Percentiles rank a stretch among this genome's conserved stretches.
These are phyloP conservation scores for Podargus strigoides DNA, from an alignment of 2,797 vertebrate species.

Conservation along the genomic window DNA sequence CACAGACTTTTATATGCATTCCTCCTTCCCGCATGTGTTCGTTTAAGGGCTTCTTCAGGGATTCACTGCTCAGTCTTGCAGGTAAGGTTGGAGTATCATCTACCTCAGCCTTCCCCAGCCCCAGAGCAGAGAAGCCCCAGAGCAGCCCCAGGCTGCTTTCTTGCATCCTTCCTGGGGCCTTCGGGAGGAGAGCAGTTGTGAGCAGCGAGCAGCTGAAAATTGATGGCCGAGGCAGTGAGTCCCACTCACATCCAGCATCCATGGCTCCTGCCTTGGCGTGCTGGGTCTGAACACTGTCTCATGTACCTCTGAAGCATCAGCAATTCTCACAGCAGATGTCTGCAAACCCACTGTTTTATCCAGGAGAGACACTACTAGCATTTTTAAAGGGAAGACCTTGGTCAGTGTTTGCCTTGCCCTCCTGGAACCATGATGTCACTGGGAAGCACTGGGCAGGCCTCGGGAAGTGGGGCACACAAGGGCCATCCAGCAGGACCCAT, in stretches of 20 bases:
- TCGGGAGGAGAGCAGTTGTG: not conserved
- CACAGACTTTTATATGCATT: not conserved
- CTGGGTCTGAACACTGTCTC: not conserved
- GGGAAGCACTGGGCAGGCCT: not conserved
- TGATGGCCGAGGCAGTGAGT: not conserved
- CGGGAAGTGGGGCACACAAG: not conserved
- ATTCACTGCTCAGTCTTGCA: not conserved
- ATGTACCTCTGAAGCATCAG: not conserved
- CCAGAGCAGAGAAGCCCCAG: not conserved
- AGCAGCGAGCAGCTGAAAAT: not conserved
- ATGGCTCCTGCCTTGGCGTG: not conserved
- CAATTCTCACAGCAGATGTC: not conserved
- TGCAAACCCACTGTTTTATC: not conserved
- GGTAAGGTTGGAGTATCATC: not conserved
- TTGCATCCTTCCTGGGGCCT: not conserved
- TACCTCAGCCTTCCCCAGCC: not conserved
- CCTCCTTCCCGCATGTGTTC: not conserved
- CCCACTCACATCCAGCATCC: not conserved
- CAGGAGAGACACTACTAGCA: not conserved
- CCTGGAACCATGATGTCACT: not conserved
- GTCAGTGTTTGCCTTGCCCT: not conserved
- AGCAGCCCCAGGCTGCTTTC: not conserved
- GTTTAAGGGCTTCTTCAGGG: not conserved
- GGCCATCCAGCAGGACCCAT: not conserved
- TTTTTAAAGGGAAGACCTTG: not conserved